A percentile compares a stretch with the other conserved stretches of the same genome.
Conservation (phyloP, 2,113 vertebrate species). For the Sciurus niger region DNA sequence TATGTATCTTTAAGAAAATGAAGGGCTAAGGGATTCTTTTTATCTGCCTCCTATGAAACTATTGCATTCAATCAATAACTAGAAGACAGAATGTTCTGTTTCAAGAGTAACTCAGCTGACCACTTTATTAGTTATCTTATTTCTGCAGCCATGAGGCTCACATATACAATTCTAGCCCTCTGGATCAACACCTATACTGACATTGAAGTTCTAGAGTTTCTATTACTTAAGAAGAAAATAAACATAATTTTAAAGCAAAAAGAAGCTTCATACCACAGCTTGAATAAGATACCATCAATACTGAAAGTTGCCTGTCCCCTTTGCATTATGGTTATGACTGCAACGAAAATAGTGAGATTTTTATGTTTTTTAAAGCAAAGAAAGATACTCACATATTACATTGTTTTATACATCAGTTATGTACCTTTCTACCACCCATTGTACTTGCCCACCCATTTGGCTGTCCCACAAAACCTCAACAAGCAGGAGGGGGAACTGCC, state of each 20-base stretch:
- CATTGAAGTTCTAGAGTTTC: background rate
- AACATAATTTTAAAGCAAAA: background rate
- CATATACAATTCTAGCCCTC: background rate
- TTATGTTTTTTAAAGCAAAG: background rate
- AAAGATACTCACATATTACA: background rate
- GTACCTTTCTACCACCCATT: background rate
- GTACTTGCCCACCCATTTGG: background rate
- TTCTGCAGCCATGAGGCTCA: background rate
- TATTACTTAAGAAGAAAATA: background rate
- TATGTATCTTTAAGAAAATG: background rate
- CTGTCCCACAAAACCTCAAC: background rate
- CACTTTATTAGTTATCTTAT: background rate
- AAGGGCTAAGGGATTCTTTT: background rate
- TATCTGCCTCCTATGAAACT: background rate
- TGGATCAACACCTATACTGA: background rate
- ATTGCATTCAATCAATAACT: background rate
- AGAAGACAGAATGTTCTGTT: background rate
- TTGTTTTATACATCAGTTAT: background rate
- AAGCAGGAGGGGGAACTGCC: background rate
- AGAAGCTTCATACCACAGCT: background rate
- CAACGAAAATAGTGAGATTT: background rate
- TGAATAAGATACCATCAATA: constrained; percentile 5
- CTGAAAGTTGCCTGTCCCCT: background rate
- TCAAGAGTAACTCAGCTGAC: background rate
- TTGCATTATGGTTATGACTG: background rate